A percentile compares a stretch with the other conserved stretches of the same genome.
Evolutionary conservation across 2,888 invertebrate genomes (phyloP).

Genomic region (Cephalotes varians): DNA sequence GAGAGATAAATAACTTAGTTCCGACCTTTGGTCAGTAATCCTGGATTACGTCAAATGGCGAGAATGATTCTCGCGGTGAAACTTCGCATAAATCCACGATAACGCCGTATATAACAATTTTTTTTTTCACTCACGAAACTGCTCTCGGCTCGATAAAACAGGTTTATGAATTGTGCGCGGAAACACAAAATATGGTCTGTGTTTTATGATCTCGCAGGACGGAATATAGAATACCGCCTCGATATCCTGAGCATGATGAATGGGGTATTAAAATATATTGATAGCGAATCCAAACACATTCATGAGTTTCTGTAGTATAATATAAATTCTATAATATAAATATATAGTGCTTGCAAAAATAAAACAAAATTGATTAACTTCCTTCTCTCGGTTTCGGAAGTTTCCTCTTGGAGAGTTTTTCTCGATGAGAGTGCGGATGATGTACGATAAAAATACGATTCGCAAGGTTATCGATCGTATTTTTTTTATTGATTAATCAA

Average conservation of each 20-base stretch:
- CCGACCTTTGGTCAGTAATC: not conserved
- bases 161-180: not conserved
- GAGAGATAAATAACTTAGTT: not conserved
- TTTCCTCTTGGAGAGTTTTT: too few relatives aligned
- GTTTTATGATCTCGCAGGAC: not conserved
- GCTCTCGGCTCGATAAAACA: not conserved
- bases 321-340: too few relatives aligned
- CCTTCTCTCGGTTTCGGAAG: not conserved
- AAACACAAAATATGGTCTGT: not conserved
- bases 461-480: not conserved
- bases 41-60: not conserved
- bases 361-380: slow-evolving; percentile 27
- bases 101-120: not conserved
- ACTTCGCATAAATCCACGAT: not conserved
- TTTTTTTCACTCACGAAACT: slow-evolving; percentile 10
- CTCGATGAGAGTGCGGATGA: too few relatives aligned
- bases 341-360: not conserved
- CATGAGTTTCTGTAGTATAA: slow-evolving; percentile 7
- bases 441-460: too few relatives aligned
- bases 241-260: slow-evolving; percentile 18
- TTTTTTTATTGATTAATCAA: not conserved
- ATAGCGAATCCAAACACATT: not conserved
- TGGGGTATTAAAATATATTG: slow-evolving; percentile 34
- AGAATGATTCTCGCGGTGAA: not conserved
- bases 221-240: not conserved